A percentile compares a stretch with the other conserved stretches of the same genome.
These are phyloP conservation scores for Drosophila biarmipes DNA, from an alignment of 1,140 invertebrate species.

Conservation along the genomic window DNA sequence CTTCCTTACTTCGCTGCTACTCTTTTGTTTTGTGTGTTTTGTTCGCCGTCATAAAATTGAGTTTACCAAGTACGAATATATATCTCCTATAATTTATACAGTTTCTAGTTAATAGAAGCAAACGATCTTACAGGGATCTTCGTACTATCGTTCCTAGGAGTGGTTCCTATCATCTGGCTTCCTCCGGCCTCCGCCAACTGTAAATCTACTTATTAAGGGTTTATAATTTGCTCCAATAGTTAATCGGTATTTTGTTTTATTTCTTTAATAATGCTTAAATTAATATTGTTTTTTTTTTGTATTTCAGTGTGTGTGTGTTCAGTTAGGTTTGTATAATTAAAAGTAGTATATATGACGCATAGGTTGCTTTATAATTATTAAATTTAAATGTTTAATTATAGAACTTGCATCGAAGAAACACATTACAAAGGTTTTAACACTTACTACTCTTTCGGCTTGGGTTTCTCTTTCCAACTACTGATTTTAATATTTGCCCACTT, in stretches of 20 bases:
- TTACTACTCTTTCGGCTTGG: constrained; percentile 45
- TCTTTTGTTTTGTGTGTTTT: constrained; percentile 10
- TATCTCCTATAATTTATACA: constrained; percentile 68
- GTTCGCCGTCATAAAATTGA: constrained; percentile 50
- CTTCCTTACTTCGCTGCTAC: constrained; percentile 16
- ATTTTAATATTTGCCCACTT: constrained; percentile 45
- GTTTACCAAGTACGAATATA: constrained; percentile 45
- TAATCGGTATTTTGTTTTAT: constrained; percentile 29
- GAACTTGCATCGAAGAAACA: constrained; percentile 71
- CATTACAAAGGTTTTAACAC: constrained; percentile 47
- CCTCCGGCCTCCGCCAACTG: constrained; percentile 20
- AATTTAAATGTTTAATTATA: constrained; percentile 49
- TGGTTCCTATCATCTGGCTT: constrained; percentile 9
- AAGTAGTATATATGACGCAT: constrained; percentile 55
- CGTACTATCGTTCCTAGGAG: constrained; percentile 18
- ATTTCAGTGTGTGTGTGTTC: constrained; percentile 49
- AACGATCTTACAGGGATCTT: constrained; percentile 69
- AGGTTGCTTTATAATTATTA: constrained; percentile 67
- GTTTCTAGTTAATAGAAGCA: constrained; percentile 74
- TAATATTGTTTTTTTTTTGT: constrained; percentile 33
- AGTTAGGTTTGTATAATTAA: constrained; percentile 50
- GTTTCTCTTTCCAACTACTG: constrained; percentile 48
- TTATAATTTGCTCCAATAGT: constrained; percentile 43
- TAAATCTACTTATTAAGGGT: constrained; percentile 51
- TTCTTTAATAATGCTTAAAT: constrained; percentile 45